Conservation (phyloP, 2,113 vertebrate species). For the Vulpes lagopus region DNA sequence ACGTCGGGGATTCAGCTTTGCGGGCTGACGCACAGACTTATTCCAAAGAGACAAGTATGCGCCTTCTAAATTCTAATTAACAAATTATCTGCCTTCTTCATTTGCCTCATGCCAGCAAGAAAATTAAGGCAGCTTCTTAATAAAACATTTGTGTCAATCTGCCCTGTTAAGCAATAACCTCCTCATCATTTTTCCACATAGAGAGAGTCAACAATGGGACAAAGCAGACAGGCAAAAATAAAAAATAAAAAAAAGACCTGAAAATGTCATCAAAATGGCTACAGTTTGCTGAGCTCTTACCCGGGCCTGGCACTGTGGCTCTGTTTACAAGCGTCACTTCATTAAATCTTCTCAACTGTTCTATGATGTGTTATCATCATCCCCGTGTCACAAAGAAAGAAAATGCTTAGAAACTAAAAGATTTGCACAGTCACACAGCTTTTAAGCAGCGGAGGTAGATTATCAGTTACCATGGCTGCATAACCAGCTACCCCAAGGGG, state of each 20-base stretch:
- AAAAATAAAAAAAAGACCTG: neutral
- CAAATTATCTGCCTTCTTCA: constrained; percentile 61
- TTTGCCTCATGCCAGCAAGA: constrained; percentile 63
- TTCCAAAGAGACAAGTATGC: constrained; percentile 41
- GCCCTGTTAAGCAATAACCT: constrained; percentile 69
- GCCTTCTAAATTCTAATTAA: constrained; percentile 65
- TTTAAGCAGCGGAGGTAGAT: neutral
- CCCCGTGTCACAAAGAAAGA: neutral
- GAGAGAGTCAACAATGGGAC: constrained; percentile 69
- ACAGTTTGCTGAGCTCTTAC: neutral
- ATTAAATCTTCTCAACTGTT: neutral
- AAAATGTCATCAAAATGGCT: neutral
- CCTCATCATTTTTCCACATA: constrained; percentile 60
- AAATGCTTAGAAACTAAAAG: neutral
- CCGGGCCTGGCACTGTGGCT: neutral
- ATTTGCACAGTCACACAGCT: neutral
- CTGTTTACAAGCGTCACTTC: neutral
- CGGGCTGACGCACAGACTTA: constrained; percentile 40
- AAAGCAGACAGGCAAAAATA: constrained; percentile 41
- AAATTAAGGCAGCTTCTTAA: constrained; percentile 77
- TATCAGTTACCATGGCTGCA: neutral
- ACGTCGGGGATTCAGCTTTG: constrained; percentile 15
- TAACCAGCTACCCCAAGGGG: neutral
- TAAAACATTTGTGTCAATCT: constrained; percentile 79
- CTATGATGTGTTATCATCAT: neutral